A percentile compares a stretch with the other conserved stretches of the same genome.
phyloP scores from a whole-genome alignment of 2,113 vertebrate species.

The Neomonachus schauinslandi region DNA sequence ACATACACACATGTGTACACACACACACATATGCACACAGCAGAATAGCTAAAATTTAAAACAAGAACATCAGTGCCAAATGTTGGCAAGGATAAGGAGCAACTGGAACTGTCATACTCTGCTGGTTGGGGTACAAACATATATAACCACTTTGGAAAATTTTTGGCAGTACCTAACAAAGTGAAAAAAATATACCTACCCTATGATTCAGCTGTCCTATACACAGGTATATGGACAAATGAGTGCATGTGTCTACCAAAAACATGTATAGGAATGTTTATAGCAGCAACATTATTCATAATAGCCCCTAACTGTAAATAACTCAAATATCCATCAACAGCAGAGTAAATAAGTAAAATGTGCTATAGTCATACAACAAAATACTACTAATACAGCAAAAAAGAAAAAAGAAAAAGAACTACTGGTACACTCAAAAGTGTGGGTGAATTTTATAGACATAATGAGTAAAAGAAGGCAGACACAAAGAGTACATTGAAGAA shows the following conservation, averaged over 20 bases:
- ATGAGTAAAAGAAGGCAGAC: constrained; percentile 33
- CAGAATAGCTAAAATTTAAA: constrained; percentile 2
- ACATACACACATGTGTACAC: not conserved
- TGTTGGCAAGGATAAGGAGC: constrained; percentile 17
- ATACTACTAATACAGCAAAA: constrained; percentile 12
- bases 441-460: not conserved
- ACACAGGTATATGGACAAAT: not conserved
- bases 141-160: not conserved
- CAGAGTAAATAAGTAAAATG: constrained; percentile 42
- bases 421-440: not conserved
- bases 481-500: not conserved
- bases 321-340: constrained; percentile 9
- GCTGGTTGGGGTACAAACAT: not conserved
- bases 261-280: constrained; percentile 4
- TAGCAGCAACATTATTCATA: not conserved
- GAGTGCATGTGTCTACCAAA: not conserved
- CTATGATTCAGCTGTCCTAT: not conserved
- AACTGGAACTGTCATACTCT: not conserved
- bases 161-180: not conserved
- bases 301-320: constrained; percentile 6
- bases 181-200: not conserved
- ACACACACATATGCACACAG: not conserved
- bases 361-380: not conserved
- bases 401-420: not conserved
- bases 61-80: not conserved